Conservation (phyloP, 2,113 vertebrate genomes). For the Oplegnathus fasciatus region DNA sequence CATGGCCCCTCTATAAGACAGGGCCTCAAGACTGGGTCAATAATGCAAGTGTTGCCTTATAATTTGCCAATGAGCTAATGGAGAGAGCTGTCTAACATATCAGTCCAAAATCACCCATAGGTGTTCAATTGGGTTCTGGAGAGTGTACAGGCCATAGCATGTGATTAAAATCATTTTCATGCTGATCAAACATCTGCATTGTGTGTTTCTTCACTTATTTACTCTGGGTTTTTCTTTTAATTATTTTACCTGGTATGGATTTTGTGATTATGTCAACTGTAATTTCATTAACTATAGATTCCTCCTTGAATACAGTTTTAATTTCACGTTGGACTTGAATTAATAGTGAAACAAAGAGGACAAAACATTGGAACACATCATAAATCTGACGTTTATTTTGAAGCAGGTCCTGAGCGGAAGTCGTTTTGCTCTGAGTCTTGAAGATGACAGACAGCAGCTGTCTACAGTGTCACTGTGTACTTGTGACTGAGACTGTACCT, state of each 20-base stretch:
- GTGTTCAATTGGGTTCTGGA: neutral
- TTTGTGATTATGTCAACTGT: neutral
- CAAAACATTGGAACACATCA: neutral
- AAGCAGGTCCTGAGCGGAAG: neutral
- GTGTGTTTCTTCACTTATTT: neutral
- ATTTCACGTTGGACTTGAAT: neutral
- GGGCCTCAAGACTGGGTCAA: too few relatives aligned
- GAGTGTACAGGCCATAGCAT: too few relatives aligned
- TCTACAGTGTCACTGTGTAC: neutral
- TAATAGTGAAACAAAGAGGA: neutral
- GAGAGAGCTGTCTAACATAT: too few relatives aligned
- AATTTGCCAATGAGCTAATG: too few relatives aligned
- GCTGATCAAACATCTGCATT: neutral
- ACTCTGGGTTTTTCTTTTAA: neutral
- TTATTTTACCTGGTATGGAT: neutral
- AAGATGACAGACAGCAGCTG: neutral
- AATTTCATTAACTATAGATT: neutral
- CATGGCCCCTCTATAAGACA: too few relatives aligned
- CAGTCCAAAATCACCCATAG: neutral
- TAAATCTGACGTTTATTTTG: neutral
- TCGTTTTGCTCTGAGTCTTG: neutral
- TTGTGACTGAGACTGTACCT: fast-evolving
- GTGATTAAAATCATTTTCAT: too few relatives aligned
- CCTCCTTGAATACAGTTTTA: neutral
- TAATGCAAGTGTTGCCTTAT: too few relatives aligned